Conservation (phyloP, 2,797 vertebrate species). For the Onychomys leucogaster region DNA sequence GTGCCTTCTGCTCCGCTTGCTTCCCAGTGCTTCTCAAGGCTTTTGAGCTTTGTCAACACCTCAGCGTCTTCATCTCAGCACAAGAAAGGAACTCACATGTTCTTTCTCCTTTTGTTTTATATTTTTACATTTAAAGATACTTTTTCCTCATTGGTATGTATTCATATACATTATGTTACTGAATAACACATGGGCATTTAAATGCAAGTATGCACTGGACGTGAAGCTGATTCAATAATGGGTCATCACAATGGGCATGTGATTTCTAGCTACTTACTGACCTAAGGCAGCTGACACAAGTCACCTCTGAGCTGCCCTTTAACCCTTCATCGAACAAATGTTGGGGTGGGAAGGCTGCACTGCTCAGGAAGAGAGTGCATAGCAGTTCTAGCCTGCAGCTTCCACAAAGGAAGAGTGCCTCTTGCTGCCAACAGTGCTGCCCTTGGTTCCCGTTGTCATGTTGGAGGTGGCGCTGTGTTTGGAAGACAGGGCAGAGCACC, state of each 20-base stretch:
- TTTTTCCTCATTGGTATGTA: neutral
- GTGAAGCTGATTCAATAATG: neutral
- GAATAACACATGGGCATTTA: neutral
- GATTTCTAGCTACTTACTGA: slow-evolving; percentile 23
- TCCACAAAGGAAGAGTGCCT: neutral
- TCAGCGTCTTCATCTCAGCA: neutral
- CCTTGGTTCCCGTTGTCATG: slow-evolving; percentile 40
- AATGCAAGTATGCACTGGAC: neutral
- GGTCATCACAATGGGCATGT: neutral
- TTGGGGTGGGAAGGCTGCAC: neutral
- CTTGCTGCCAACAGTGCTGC: neutral
- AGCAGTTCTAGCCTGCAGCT: neutral
- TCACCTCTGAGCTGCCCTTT: neutral
- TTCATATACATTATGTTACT: neutral
- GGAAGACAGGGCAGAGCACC: slow-evolving; percentile 34
- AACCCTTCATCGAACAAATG: slow-evolving; percentile 22
- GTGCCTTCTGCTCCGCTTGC: neutral
- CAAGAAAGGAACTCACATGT: slow-evolving; percentile 14
- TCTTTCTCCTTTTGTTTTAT: neutral
- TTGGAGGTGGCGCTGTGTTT: neutral
- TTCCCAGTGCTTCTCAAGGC: neutral
- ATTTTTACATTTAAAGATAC: neutral
- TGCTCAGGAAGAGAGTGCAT: neutral
- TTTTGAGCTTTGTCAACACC: neutral
- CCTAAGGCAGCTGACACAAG: slow-evolving; percentile 11